Evolutionary conservation across 2,888 invertebrate genomes (phyloP).

Genomic region (Amphimallon solstitiale): DNA sequence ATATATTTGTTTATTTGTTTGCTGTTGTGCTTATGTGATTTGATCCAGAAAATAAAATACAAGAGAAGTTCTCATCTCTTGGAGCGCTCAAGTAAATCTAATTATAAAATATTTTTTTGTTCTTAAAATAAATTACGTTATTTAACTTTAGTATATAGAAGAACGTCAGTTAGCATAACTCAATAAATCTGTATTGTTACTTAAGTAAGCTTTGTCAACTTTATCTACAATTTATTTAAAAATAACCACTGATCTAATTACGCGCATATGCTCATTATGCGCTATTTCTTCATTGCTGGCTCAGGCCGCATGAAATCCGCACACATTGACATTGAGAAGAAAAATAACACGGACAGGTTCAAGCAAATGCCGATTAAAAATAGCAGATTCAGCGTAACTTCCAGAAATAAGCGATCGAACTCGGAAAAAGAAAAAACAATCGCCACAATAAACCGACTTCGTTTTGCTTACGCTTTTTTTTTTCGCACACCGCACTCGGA

Average conservation of each 20-base stretch:
- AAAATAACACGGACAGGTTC: conserved; percentile 27
- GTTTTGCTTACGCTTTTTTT: neutral
- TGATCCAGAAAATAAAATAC: no score
- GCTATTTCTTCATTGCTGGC: conserved; percentile 28
- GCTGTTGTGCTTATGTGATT: no score
- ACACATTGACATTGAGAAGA: conserved; percentile 27
- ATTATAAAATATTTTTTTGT: no score
- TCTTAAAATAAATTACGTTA: no score
- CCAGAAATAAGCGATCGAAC: conserved; percentile 23
- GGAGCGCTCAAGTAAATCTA: no score
- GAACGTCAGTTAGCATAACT: no score
- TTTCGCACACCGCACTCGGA: neutral
- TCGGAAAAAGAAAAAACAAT: conserved; percentile 24
- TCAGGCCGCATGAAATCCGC: conserved; percentile 9
- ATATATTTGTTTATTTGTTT: no score
- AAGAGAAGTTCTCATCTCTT: no score
- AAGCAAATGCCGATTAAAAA: conserved; percentile 24
- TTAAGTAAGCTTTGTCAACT: no score
- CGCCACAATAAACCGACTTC: neutral
- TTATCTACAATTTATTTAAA: neutral
- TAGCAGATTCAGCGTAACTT: conserved; percentile 27
- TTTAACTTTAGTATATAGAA: no score
- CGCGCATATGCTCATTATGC: neutral
- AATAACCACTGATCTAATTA: conserved; percentile 8
- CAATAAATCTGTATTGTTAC: no score